Evolutionary conservation across 2,113 vertebrate species (phyloP), one percentile per base, ranked within the genome.

Genomic region (Dicentrarchus labrax): DNA sequence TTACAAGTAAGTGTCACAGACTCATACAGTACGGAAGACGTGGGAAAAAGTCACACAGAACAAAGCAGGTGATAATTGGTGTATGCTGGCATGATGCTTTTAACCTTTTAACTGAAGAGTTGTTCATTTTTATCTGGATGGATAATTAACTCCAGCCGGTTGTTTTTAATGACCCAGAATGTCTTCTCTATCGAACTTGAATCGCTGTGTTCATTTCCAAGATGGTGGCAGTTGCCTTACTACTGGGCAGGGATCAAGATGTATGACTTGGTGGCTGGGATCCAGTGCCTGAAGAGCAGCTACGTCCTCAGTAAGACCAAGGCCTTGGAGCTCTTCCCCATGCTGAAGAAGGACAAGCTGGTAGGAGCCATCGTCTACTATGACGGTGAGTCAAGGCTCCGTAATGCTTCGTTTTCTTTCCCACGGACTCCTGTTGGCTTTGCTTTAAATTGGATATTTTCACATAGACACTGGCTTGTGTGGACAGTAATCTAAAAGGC

Each of bases 191-290:
- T 30, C 45, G n/a, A 4, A 43, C 22, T 72, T 36, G 8, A 48
- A 39, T 57, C 1, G 0, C 43, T 50, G 1, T 57, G 24, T 66
- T 57, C 0, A 21, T 51, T 78, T 43, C 43, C 38, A 21, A 99
- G 98, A 62, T 99, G 98, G 98, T 99, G 98, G 98, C 98, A 99
- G 95, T 9, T 99, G 89, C 98, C 98, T 0, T 99, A 99, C 92
- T 99, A 97, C 94, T 99, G 98, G 98, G 83, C 96, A 0, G 98
- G 98, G 48, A 99, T 99, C 76, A 99, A 99, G 90, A 94, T 99
- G 7, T 99, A 99, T 3, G 98, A 99, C 93, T 57, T 99, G 69
- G 97, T 99, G 90, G 97, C 98, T 0, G 98, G 98, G 78, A 95
- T 94, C 39, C 96, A 99, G 21, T 98, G 97, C 84, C 95, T 99